Evolutionary conservation across 2,113 vertebrate genomes (phyloP).

Genomic region (Tragelaphus strepsiceros): DNA sequence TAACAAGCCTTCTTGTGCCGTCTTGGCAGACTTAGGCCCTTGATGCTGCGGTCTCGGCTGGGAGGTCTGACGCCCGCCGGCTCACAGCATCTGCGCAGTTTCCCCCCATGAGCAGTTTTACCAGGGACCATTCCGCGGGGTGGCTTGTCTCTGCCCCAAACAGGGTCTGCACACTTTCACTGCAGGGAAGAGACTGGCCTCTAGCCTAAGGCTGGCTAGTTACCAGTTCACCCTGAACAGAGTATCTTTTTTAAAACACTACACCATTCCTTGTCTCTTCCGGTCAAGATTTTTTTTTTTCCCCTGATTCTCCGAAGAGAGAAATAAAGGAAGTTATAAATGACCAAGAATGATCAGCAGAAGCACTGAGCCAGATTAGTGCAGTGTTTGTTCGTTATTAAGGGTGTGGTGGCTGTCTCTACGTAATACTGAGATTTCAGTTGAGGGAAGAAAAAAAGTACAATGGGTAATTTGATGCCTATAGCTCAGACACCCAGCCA

Average conservation of each 20-base stretch:
- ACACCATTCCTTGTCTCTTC: conserved; percentile 10
- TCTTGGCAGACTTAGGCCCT: not conserved
- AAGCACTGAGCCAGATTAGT: conserved; percentile 7
- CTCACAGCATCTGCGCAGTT: not conserved
- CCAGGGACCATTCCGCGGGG: not conserved
- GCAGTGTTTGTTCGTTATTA: conserved; percentile 39
- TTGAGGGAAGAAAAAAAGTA: not conserved
- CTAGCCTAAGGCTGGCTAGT: not conserved
- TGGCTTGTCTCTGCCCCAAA: not conserved
- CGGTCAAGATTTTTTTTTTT: not conserved
- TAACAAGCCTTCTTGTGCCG: not conserved
- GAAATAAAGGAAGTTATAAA: not conserved
- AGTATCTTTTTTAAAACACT: not conserved
- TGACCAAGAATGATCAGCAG: not conserved
- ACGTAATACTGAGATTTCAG: not conserved
- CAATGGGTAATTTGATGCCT: not conserved
- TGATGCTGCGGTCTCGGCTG: not conserved
- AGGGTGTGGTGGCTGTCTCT: not conserved
- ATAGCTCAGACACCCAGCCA: not conserved
- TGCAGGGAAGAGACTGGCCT: not conserved
- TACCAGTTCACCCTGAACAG: not conserved
- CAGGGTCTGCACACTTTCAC: not conserved
- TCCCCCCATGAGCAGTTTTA: not conserved
- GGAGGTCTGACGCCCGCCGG: not conserved
- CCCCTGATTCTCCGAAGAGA: conserved; percentile 23